Conservation (phyloP, 2,113 vertebrate genomes). For the Chascanopsetta lugubris region DNA sequence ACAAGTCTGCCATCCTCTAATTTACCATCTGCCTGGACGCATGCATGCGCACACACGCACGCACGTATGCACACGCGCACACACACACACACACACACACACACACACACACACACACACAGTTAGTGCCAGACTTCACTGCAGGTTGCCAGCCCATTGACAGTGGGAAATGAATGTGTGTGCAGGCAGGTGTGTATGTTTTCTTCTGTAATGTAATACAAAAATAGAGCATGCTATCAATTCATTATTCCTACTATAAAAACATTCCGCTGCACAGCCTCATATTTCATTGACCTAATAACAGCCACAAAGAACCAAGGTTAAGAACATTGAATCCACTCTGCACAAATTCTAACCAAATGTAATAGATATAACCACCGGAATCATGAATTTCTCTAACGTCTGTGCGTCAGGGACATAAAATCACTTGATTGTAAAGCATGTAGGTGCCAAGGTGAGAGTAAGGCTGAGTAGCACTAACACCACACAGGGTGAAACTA, state of each 20-base stretch:
- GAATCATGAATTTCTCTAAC: neutral
- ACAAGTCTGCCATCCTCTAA: constrained; percentile 60
- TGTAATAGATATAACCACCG: neutral
- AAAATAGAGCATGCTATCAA: constrained; percentile 4
- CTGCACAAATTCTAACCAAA: constrained; percentile 3
- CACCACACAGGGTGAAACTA: constrained; percentile 42
- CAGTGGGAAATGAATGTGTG: constrained; percentile 8
- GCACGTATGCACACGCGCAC: neutral
- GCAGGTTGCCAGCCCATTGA: constrained; percentile 44
- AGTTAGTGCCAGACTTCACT: constrained; percentile 49
- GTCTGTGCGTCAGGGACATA: constrained; percentile 7
- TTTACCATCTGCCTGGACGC: constrained; percentile 71
- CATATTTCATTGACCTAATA: neutral
- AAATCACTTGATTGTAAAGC: constrained; percentile 29
- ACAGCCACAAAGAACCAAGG: neutral
- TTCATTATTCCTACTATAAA: constrained; percentile 26
- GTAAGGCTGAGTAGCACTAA: constrained; percentile 9
- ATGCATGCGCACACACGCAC: too few relatives aligned
- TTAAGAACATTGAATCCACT: constrained; percentile 7
- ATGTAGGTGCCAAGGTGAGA: constrained; percentile 9
- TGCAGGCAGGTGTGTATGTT: constrained; percentile 7
- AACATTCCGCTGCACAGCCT: neutral
- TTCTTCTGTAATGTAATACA: neutral
- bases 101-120: constrained; percentile 22
- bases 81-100: constrained; percentile 20